Evolutionary conservation across 2,797 vertebrate species (phyloP).

Genomic region (Malurus leucopterus): DNA sequence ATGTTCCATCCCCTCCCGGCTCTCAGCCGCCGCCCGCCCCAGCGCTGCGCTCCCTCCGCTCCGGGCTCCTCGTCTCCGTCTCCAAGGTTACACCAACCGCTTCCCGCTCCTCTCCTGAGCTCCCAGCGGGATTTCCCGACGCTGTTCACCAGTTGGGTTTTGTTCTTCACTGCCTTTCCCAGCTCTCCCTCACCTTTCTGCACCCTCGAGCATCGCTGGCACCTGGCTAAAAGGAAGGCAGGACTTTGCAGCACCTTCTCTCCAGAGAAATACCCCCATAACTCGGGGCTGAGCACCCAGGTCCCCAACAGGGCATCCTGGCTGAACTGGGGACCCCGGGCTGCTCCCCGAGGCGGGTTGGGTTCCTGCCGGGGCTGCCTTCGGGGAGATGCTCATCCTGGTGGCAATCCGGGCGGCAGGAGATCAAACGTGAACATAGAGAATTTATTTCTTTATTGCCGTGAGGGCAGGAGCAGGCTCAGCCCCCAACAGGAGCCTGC

Average conservation of each 20-base stretch:
- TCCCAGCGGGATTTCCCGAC: background rate
- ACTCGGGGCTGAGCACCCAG: background rate
- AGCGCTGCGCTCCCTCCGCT: background rate
- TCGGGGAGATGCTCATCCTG: background rate
- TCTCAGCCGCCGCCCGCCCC: background rate
- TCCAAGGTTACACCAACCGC: constrained; percentile 61
- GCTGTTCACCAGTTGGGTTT: background rate
- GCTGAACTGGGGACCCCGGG: background rate
- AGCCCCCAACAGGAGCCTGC: background rate
- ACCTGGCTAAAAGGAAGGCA: background rate
- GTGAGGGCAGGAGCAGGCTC: background rate
- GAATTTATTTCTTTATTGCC: background rate
- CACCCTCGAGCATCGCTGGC: background rate
- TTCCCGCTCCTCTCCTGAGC: background rate
- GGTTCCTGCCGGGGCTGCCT: background rate
- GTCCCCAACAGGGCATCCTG: background rate
- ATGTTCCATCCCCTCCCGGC: background rate
- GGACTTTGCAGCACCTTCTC: background rate
- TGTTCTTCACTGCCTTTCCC: background rate
- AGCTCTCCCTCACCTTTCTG: background rate
- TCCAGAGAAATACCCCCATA: rapidly evolving
- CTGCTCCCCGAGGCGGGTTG: background rate
- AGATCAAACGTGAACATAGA: rapidly evolving
- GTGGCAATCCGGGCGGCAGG: background rate
- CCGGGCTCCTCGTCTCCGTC: background rate